Base-by-base conservation (phyloP, 2,888 invertebrate genomes). In the Cheilosia vulpina region DNA sequence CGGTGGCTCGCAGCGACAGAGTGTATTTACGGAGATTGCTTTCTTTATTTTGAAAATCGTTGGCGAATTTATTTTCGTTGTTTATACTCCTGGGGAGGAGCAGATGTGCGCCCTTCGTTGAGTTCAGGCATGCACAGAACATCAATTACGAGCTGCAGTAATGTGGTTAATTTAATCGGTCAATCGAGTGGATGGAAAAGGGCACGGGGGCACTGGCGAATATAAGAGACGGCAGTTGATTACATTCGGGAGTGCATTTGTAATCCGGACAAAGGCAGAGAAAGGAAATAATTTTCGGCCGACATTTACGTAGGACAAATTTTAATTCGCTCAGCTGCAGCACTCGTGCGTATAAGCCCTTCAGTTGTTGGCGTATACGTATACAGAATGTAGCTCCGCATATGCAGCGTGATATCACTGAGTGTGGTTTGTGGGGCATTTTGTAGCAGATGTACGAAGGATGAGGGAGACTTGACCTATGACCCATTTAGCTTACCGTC, bases 161-260 rank as follows among this genome's bases (percentile, higher is more conserved):
- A 79, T 83, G 68, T 83, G 68, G 83, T 69, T 83, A 83, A 84
- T 84, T 73, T 79, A 69, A 79, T 75, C 79, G 83, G 83, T 79
- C 79, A 84, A 84, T 79, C 73, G 68, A 73, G 79, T 73, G 68
- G 21, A 78, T 68, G 66, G 52, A 52, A 47, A 17, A 38, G 19
- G 38, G 4, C 38, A 19, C 11, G 17, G 27, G 24, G 24, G 27
- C 17, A 41, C 9, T n/a, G 21, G 19, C 63, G 38, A 38, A 13
- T 60, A 31, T 50, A 4, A 55, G 34, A 47, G 47, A 19, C 19
- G 24, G n/a, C 17, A 63, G 45, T 31, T 55, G 13, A 45, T 73
- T 68, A 27, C 55, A 6, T 52, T 47, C 9, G 47, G 47, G 9
- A 47, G 19, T 19, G 19, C 19, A 13, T 13, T 38, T 38, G 34